Evolutionary conservation across 35 echinoderm and acorn worm species (phyloP), one percentile per base, ranked within the genome.

Genomic region (Acanthaster planci): DNA sequence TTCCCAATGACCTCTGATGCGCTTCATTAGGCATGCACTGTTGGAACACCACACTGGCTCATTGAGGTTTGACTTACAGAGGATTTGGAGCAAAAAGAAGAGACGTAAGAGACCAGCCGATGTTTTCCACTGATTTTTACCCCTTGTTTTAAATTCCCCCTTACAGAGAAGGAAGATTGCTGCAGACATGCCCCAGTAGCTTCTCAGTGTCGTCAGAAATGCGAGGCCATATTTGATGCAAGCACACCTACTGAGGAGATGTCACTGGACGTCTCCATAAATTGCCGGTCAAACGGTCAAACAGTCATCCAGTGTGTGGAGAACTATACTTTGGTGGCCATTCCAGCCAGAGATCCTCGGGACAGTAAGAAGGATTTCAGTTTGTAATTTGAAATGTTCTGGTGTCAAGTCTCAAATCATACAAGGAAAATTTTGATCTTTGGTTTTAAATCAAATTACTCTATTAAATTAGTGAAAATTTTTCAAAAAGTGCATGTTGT

Each of bases 301-400:
- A 78, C 81, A n/a, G 88, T 97, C 5, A 52, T 85, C 23, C 84
- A 84, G 68, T 97, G 94, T 87, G 82, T 97, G n/a, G 83, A 37
- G 21, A 97, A 97, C 85, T 97, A 93, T 29, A 97, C 94, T 30
- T 89, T 55, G 21, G 83, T 86, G 10, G 85, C 87, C 15, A 78
- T 90, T 8, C 60, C 94, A 2, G 84, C 44, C 44, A 78, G 67
- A 1, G 81, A 97, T 53, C 94, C 94, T 0, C 93, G 92, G 87
- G 94, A 97, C 32, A 97, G 94, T 97, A 87, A 90, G 94, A 90
- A 55, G 14, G 22, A 32, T 15, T 29, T 4, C 1, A 0, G 18
- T 87, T 40, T 8, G 40, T 40, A 39, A 5, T 1, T 4, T 47
- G 29, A 27, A 79, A 42, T 26, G 19, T 37, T 19, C 4, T 57